Evolutionary conservation across 2,888 invertebrate species (phyloP).

Genomic region (Lissocephala sabroskyi): DNA sequence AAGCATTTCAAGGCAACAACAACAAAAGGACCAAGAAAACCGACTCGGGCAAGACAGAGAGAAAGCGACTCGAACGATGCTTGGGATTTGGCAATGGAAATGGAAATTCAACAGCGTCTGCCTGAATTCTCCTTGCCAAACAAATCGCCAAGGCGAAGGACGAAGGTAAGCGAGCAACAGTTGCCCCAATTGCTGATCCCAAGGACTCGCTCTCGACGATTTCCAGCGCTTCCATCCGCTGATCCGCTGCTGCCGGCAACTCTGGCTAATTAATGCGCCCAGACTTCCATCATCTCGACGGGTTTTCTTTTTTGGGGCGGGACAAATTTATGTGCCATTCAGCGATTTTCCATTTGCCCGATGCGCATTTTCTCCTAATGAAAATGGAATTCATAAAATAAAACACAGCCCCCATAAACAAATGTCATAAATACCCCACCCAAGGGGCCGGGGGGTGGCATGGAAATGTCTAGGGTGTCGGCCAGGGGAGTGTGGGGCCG

Average conservation of each 20-base stretch:
- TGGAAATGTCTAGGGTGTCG: too few relatives aligned
- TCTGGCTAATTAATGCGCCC: constrained; percentile 48
- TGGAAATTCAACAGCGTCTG: constrained; percentile 15
- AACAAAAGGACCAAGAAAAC: constrained; percentile 29
- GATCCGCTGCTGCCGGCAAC: too few relatives aligned
- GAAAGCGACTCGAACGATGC: too few relatives aligned
- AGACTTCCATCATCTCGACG: neutral
- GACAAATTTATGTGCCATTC: constrained; percentile 50
- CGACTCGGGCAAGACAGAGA: constrained; percentile 3
- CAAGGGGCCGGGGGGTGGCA: too few relatives aligned
- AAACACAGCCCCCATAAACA: too few relatives aligned
- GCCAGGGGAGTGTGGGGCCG: too few relatives aligned
- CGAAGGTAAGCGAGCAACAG: constrained; percentile 59
- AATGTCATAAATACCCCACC: constrained; percentile 31
- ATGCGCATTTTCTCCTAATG: constrained; percentile 27
- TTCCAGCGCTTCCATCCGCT: too few relatives aligned
- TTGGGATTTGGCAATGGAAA: neutral
- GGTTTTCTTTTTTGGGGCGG: constrained; percentile 9
- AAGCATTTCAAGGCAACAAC: constrained; percentile 28
- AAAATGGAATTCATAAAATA: constrained; percentile 39
- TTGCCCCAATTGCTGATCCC: too few relatives aligned
- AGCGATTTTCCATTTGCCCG: too few relatives aligned
- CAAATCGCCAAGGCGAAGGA: too few relatives aligned
- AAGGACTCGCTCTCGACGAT: too few relatives aligned
- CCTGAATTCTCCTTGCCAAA: constrained; percentile 46